Percentiles rank a stretch among this genome's conserved stretches.
Evolutionary conservation across 35 echinoderm and acorn worm species (phyloP).

Genomic region (Anneissia japonica): DNA sequence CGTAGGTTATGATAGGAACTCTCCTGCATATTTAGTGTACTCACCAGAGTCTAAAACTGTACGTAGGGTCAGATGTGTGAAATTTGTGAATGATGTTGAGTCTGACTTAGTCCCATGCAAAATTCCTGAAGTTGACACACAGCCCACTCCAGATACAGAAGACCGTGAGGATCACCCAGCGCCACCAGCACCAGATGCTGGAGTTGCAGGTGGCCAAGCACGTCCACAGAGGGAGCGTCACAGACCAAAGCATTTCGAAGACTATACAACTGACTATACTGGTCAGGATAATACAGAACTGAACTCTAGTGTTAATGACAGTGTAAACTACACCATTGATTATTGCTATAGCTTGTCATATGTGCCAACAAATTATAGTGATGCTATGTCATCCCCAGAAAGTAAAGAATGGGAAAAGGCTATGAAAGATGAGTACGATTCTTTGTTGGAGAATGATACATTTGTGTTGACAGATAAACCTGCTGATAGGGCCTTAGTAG

Average conservation of each 20-base stretch:
- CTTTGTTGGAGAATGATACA: constrained; percentile 25
- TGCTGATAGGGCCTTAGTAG: constrained; percentile 25
- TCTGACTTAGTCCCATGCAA: neutral
- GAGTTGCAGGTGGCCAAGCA: neutral
- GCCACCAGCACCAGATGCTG: no score
- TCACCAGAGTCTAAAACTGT: neutral
- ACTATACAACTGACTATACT: neutral
- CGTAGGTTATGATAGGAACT: neutral
- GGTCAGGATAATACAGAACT: no score
- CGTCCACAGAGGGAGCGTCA: neutral
- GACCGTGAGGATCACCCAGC: no score
- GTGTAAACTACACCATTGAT: no score
- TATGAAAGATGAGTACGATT: constrained; percentile 24
- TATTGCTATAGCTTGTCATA: neutral
- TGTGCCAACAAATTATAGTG: constrained; percentile 10
- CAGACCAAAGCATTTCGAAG: neutral
- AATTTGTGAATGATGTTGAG: neutral
- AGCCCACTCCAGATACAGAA: no score
- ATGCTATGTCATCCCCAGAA: neutral
- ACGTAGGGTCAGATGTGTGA: neutral
- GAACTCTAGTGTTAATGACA: no score
- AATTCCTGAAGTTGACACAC: no score
- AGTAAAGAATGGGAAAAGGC: constrained; percentile 7
- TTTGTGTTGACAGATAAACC: constrained; percentile 18
- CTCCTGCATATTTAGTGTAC: neutral